Conservation (phyloP, 1,140 invertebrate species). For the Euwallacea fornicatus region DNA sequence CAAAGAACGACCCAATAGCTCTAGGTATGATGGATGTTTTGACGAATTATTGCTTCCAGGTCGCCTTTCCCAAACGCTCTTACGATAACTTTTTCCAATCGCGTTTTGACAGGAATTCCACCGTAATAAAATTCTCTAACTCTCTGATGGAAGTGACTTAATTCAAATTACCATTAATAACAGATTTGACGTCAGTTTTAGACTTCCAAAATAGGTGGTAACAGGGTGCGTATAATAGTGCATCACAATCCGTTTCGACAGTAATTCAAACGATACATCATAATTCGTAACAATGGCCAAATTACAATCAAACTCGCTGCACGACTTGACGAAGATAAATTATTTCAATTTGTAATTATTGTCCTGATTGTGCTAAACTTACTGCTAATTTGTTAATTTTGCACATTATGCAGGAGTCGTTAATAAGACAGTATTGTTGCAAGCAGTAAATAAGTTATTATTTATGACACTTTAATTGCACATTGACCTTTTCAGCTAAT, state of each 20-base stretch:
- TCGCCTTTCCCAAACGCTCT: background rate
- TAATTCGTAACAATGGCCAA: slow-evolving; percentile 33
- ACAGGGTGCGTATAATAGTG: too few relatives aligned
- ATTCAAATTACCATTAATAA: too few relatives aligned
- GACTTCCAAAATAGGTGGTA: too few relatives aligned
- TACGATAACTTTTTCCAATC: too few relatives aligned
- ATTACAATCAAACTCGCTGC: slow-evolving; percentile 30
- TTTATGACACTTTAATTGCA: background rate
- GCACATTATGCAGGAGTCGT: slow-evolving; percentile 19
- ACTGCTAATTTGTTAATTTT: slow-evolving; percentile 15
- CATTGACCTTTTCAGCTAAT: too few relatives aligned
- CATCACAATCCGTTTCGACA: background rate
- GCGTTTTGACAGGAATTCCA: too few relatives aligned
- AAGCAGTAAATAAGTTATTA: slow-evolving; percentile 10
- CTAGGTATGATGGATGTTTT: slow-evolving; percentile 32
- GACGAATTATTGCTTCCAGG: slow-evolving; percentile 33
- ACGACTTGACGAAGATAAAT: slow-evolving; percentile 26
- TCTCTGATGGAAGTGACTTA: too few relatives aligned
- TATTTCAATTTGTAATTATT: slow-evolving; percentile 32
- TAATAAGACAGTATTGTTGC: slow-evolving; percentile 19
- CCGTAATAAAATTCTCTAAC: background rate
- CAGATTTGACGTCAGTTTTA: too few relatives aligned
- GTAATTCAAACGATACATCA: slow-evolving; percentile 35
- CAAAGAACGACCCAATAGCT: slow-evolving; percentile 32
- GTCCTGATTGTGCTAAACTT: slow-evolving; percentile 13